Evolutionary conservation across 2,888 invertebrate species (phyloP).

Genomic region (Drosophila meridiana): DNA sequence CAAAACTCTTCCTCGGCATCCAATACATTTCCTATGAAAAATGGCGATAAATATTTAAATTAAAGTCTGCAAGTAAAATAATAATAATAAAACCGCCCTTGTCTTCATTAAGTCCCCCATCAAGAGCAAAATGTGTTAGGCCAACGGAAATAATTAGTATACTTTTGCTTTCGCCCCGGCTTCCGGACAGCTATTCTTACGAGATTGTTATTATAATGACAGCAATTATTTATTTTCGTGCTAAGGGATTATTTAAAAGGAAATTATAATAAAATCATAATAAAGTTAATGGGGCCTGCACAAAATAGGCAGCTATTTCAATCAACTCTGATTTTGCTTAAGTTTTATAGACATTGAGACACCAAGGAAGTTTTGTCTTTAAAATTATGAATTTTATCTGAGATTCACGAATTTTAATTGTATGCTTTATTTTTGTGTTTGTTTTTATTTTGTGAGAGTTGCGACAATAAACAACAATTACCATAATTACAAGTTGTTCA

Average conservation of each 20-base stretch:
- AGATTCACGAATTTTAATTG: constrained; percentile 11
- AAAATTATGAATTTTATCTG: constrained; percentile 1
- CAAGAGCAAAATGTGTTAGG: constrained; percentile 17
- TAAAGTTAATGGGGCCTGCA: constrained; percentile 43
- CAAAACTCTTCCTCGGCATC: constrained; percentile 3
- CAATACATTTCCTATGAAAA: constrained; percentile 9
- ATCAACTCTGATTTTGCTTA: constrained; percentile 36
- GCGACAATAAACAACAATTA: constrained; percentile 49
- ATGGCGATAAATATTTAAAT: constrained; percentile 5
- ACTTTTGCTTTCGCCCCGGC: constrained; percentile 13
- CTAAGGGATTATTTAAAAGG: background rate
- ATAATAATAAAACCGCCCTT: constrained; percentile 1
- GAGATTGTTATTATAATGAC: constrained; percentile 44
- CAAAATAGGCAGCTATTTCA: constrained; percentile 18
- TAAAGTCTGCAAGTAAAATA: background rate
- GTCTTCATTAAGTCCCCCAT: constrained; percentile 3
- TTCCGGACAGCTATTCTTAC: constrained; percentile 35
- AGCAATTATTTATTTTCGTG: constrained; percentile 39
- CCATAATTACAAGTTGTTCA: constrained; percentile 38
- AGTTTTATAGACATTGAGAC: constrained; percentile 29
- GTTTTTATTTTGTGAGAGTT: background rate
- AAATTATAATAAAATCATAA: constrained; percentile 10
- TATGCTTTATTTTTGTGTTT: background rate
- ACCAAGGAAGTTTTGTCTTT: background rate
- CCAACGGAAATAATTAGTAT: constrained; percentile 67